A percentile compares a stretch with the other conserved stretches of the same genome.
These are phyloP conservation scores for Blastobasis adustella DNA, from an alignment of 2,888 invertebrate genomes.

Conservation along the genomic window DNA sequence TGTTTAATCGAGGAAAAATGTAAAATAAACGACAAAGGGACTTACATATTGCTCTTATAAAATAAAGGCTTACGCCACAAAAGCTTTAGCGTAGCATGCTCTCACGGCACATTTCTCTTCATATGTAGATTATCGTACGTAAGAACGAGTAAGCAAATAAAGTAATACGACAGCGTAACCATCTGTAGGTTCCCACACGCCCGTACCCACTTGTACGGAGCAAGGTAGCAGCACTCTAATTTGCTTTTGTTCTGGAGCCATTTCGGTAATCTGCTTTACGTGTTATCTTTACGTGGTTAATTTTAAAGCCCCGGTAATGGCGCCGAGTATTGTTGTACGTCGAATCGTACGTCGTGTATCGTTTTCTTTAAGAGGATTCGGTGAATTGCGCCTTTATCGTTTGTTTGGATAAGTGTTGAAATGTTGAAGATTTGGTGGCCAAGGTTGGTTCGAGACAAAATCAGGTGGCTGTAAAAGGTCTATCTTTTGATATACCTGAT, in stretches of 20 bases:
- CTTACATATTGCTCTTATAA: constrained; percentile 20
- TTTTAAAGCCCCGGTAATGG: constrained; percentile 16
- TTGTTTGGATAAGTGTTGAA: too few species aligned
- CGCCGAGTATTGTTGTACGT: too few species aligned
- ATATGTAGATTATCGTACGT: constrained; percentile 33
- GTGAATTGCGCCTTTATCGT: too few species aligned
- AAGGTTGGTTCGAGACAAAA: too few species aligned
- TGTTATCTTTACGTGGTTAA: constrained; percentile 40
- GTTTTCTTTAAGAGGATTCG: too few species aligned
- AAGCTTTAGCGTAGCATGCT: constrained; percentile 32
- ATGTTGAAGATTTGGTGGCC: too few species aligned
- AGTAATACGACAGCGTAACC: constrained; percentile 37
- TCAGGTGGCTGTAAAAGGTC: too few species aligned
- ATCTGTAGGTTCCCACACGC: constrained; percentile 30
- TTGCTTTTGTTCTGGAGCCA: constrained; percentile 59
- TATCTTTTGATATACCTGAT: too few species aligned
- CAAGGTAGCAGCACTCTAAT: constrained; percentile 38
- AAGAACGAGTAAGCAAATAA: constrained; percentile 45
- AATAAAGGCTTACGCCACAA: constrained; percentile 53
- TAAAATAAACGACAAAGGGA: background rate
- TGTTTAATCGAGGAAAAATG: background rate
- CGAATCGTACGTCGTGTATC: too few species aligned
- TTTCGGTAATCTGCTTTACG: constrained; percentile 40
- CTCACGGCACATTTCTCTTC: constrained; percentile 36
- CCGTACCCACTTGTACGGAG: constrained; percentile 15